Evolutionary conservation across 2,113 vertebrate genomes (phyloP).

Genomic region (Zingel zingel): DNA sequence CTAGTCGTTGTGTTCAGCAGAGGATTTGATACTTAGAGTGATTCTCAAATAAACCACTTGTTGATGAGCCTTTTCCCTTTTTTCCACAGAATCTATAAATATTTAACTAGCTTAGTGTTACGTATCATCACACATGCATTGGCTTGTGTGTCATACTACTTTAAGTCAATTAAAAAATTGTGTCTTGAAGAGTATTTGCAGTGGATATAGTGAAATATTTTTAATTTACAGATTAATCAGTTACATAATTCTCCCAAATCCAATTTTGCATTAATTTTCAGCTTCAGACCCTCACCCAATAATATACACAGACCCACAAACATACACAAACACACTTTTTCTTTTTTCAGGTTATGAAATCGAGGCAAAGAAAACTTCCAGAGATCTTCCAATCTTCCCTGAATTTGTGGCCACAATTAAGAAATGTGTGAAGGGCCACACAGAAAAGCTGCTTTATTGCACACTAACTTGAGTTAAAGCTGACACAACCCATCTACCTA

Average conservation of each 20-base stretch:
- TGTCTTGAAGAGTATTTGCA: slow-evolving; percentile 8
- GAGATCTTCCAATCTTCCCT: neutral
- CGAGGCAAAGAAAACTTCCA: slow-evolving; percentile 1
- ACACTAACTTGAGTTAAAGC: slow-evolving; percentile 8
- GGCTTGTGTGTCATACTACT: neutral
- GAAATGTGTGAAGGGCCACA: neutral
- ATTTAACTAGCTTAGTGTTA: neutral
- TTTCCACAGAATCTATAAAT: neutral
- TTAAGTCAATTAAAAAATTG: slow-evolving; percentile 14
- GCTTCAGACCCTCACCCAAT: neutral
- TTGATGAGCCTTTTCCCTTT: neutral
- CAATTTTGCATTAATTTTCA: slow-evolving; percentile 27
- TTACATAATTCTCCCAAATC: slow-evolving; percentile 28
- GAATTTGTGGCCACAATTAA: neutral
- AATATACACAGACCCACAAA: neutral
- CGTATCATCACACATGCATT: neutral
- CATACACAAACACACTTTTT: neutral
- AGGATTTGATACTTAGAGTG: neutral
- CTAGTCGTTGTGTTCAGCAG: slow-evolving; percentile 1
- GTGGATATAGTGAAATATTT: slow-evolving; percentile 17
- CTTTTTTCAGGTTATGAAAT: slow-evolving; percentile 21
- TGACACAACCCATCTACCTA: slow-evolving; percentile 14
- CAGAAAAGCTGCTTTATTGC: slow-evolving; percentile 12
- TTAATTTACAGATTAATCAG: slow-evolving; percentile 25
- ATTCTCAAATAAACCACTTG: slow-evolving; percentile 4